These are phyloP conservation scores for Tipula helvola DNA, from an alignment of 2,888 invertebrate genomes.

Conservation along the genomic window DNA sequence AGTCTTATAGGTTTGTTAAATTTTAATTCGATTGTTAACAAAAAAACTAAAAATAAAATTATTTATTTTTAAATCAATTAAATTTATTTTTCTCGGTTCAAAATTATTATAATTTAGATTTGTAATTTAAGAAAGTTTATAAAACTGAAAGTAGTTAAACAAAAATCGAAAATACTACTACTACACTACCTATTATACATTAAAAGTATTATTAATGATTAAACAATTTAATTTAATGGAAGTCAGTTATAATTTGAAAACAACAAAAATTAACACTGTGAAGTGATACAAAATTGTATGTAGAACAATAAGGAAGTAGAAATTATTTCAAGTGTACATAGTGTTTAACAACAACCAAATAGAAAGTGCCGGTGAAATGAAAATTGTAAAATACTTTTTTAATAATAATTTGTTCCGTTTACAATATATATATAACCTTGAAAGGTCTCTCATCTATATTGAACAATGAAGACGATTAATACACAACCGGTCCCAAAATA, in stretches of 20 bases:
- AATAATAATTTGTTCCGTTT: too few relatives aligned
- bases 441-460: neutral
- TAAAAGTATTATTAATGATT: neutral
- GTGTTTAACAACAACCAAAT: neutral
- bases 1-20: neutral
- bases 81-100: neutral
- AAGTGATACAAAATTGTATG: neutral
- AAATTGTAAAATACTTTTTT: neutral
- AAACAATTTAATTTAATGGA: neutral
- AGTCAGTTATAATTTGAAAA: neutral
- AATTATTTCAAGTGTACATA: neutral
- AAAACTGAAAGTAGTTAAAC: neutral
- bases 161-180: neutral
- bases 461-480: neutral
- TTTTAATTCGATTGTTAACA: neutral
- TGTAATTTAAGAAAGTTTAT: neutral
- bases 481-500: neutral
- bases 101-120: neutral
- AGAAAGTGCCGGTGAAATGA: neutral
- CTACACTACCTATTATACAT: neutral
- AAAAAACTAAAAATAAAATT: neutral
- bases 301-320: neutral
- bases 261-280: neutral
- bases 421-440: neutral
- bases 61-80: neutral